Conservation (phyloP, 2,113 vertebrate species). For the Muntiacus muntjak region DNA sequence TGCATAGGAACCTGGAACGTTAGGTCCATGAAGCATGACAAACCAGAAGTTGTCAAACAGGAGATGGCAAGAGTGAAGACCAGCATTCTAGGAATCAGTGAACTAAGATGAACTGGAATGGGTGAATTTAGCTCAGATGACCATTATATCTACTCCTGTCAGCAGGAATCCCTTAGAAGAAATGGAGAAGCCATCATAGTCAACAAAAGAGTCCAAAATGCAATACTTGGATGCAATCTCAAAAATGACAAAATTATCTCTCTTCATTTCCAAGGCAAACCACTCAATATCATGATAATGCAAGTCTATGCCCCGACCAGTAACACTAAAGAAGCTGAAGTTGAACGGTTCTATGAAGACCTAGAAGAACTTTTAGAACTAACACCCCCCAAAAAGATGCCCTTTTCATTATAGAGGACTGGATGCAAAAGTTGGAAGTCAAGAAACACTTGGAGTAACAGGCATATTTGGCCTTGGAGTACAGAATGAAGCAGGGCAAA, state of each 20-base stretch:
- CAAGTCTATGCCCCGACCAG: not conserved
- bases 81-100: not conserved
- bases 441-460: not conserved
- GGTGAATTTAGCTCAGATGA: not conserved
- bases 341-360: fast-evolving
- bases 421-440: not conserved
- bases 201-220: not conserved
- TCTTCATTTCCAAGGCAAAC: not conserved
- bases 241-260: not conserved
- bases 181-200: not conserved
- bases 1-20: not conserved
- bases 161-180: not conserved
- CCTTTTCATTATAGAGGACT: not conserved
- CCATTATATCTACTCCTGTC: not conserved
- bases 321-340: not conserved
- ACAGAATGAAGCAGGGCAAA: not conserved
- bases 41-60: not conserved
- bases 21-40: not conserved
- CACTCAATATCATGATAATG: not conserved
- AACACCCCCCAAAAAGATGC: not conserved
- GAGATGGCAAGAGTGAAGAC: not conserved
- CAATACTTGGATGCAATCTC: not conserved
- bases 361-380: not conserved
- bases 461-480: not conserved
- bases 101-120: not conserved